A percentile compares a stretch with the other conserved stretches of the same genome.
Conservation (phyloP, 2,888 invertebrate genomes). For the Epinotia nisella region DNA sequence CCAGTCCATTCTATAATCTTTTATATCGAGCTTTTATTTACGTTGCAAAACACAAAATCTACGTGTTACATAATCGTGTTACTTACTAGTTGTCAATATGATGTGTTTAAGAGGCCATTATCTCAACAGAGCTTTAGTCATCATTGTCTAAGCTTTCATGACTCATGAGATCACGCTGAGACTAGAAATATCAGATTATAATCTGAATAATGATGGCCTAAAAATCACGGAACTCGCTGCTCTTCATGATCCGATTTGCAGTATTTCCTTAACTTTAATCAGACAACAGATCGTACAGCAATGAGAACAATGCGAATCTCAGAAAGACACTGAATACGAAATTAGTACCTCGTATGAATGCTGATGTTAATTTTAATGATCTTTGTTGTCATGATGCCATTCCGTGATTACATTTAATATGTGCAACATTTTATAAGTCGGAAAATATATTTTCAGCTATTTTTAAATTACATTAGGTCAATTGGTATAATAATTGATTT, state of each 20-base stretch:
- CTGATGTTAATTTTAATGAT: conserved; percentile 10
- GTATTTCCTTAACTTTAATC: neutral
- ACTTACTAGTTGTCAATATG: neutral
- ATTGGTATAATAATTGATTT: neutral
- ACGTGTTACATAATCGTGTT: neutral
- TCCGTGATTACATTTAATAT: neutral
- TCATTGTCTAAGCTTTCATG: conserved; percentile 10
- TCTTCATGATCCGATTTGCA: neutral
- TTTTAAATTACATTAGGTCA: neutral
- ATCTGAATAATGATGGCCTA: conserved; percentile 18
- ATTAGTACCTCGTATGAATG: neutral
- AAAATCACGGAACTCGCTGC: conserved; percentile 19
- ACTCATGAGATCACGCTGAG: conserved; percentile 9
- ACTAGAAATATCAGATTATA: conserved; percentile 22
- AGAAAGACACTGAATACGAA: conserved; percentile 23
- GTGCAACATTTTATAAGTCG: too few relatives aligned
- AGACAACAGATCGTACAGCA: neutral
- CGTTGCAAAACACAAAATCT: neutral
- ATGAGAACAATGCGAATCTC: conserved; percentile 27
- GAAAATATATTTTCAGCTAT: too few relatives aligned
- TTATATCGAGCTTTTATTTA: neutral
- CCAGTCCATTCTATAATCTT: neutral
- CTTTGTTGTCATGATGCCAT: neutral
- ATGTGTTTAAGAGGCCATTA: neutral
- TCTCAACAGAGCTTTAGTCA: neutral